A percentile compares a stretch with the other conserved stretches of the same genome.
These are phyloP conservation scores for Macrochelys suwanniensis DNA, from an alignment of 2,797 vertebrate species.

Conservation along the genomic window DNA sequence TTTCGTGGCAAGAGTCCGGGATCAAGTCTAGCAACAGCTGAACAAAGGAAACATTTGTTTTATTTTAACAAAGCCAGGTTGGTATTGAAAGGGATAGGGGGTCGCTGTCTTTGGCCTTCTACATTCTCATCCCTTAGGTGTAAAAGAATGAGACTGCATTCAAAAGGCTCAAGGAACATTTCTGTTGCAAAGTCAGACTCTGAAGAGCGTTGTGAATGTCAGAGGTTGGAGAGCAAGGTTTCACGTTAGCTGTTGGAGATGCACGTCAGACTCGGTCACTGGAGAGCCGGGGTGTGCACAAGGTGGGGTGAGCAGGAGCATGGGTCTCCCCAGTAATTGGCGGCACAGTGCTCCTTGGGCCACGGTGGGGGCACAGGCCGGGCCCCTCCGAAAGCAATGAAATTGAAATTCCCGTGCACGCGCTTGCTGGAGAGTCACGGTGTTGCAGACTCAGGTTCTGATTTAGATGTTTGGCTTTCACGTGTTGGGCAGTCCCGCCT, in stretches of 20 bases:
- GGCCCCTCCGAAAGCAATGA: no score
- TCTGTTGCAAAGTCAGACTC: background rate
- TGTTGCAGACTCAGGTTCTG: background rate
- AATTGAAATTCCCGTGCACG: no score
- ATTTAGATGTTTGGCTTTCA: accelerated
- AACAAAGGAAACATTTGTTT: background rate
- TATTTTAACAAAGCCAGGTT: background rate
- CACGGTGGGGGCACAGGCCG: no score
- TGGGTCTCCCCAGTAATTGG: no score
- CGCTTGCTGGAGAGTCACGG: accelerated
- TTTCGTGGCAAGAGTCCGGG: accelerated
- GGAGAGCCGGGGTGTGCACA: background rate
- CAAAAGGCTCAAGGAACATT: background rate
- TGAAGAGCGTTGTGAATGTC: accelerated
- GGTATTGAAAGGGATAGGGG: background rate
- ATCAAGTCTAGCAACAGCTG: background rate
- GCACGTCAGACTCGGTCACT: background rate
- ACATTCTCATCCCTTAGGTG: background rate
- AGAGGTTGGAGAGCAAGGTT: background rate
- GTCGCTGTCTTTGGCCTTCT: background rate
- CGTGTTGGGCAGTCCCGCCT: accelerated
- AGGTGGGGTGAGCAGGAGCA: no score
- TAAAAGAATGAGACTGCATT: background rate
- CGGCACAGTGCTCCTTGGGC: no score
- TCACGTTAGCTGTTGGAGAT: background rate